A percentile compares a stretch with the other conserved stretches of the same genome.
Conservation (phyloP, 2,888 invertebrate genomes). For the Melinopterus prodromus region DNA sequence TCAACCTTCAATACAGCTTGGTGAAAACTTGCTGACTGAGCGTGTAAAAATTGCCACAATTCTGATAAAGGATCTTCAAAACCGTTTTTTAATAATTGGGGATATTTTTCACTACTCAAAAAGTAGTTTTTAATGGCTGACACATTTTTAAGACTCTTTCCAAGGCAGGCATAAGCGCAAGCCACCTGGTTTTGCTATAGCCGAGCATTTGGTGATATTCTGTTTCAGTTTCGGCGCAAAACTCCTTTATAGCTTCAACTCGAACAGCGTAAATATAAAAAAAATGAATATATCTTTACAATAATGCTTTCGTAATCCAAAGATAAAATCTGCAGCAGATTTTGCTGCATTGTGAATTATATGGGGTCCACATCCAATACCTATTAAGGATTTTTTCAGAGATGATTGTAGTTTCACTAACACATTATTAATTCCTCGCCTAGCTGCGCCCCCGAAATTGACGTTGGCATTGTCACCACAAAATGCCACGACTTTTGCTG, state of each 20-base stretch:
- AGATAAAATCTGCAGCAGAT: constrained; percentile 47
- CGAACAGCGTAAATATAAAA: constrained; percentile 49
- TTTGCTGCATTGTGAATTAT: constrained; percentile 48
- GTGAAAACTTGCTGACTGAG: constrained; percentile 42
- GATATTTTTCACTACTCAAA: constrained; percentile 49
- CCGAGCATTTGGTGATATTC: constrained; percentile 43
- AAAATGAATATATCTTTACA: constrained; percentile 22
- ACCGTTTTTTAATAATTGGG: constrained; percentile 45
- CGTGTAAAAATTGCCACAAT: constrained; percentile 50
- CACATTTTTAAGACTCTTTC: constrained; percentile 50
- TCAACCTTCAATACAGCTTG: constrained; percentile 43
- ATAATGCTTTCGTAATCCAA: constrained; percentile 27
- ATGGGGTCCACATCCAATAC: constrained; percentile 43
- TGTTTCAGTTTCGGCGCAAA: constrained; percentile 44
- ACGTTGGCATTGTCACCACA: constrained; percentile 45
- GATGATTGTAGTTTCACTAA: constrained; percentile 44
- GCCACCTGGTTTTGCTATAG: constrained; percentile 46
- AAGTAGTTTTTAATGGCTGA: constrained; percentile 51
- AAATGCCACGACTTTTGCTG: constrained; percentile 42
- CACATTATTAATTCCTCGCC: constrained; percentile 47
- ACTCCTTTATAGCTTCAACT: constrained; percentile 43
- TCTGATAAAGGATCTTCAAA: constrained; percentile 48
- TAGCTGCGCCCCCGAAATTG: constrained; percentile 47
- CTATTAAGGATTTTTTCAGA: constrained; percentile 43
- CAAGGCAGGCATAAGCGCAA: constrained; percentile 45